Percentiles rank a stretch among this genome's conserved stretches.
These are phyloP conservation scores for Gymnocypris eckloni DNA, from an alignment of 2,797 vertebrate genomes.

Conservation along the genomic window DNA sequence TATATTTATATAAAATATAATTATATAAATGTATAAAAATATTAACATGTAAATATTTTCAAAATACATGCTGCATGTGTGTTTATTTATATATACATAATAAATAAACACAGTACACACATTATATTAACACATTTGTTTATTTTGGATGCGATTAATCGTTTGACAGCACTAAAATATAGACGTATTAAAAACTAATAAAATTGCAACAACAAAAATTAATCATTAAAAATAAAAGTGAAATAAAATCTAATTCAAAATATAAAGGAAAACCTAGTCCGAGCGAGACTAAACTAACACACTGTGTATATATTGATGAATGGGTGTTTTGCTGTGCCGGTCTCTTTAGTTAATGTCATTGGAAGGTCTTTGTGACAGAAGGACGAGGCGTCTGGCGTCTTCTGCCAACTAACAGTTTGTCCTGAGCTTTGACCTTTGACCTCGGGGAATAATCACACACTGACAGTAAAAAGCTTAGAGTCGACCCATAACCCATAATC, in stretches of 20 bases:
- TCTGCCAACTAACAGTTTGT: constrained; percentile 2
- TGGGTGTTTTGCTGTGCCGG: neutral
- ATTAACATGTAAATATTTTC: too few species aligned
- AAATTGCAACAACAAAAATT: too few species aligned
- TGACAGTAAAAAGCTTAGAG: constrained; percentile 35
- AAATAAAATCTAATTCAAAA: neutral
- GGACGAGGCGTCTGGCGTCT: neutral
- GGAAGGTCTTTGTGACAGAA: constrained; percentile 4
- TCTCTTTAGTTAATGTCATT: neutral
- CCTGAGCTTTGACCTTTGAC: constrained; percentile 51
- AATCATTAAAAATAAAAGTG: neutral
- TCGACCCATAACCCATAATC: constrained; percentile 47
- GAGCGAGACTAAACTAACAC: neutral
- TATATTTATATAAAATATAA: too few species aligned
- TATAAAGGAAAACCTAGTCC: neutral
- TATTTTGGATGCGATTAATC: too few species aligned
- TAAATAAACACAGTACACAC: too few species aligned
- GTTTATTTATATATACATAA: too few species aligned
- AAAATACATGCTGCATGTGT: too few species aligned
- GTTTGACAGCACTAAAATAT: too few species aligned
- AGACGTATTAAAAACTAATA: too few species aligned
- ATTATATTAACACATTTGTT: too few species aligned
- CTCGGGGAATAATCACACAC: constrained; percentile 30
- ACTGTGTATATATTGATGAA: neutral
- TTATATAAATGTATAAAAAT: too few species aligned